Conservation (phyloP, 1,140 invertebrate species). For the Diploscapter pachys region DNA sequence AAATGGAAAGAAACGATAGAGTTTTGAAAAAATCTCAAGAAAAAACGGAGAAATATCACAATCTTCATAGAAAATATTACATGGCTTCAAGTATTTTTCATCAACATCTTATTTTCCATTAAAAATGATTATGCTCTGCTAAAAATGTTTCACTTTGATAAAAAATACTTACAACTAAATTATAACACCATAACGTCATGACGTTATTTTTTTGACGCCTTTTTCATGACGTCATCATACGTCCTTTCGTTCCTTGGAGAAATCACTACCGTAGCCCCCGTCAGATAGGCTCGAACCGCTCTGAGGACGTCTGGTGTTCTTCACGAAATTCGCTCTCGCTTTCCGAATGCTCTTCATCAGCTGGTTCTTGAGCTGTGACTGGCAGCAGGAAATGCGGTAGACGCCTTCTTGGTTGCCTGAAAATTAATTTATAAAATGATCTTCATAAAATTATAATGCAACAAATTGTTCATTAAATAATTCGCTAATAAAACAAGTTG, state of each 20-base stretch:
- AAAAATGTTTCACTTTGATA: too few species aligned
- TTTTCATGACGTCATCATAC: not conserved
- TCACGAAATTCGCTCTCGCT: constrained; percentile 24
- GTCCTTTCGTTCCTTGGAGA: not conserved
- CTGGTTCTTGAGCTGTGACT: constrained; percentile 41
- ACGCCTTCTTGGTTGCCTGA: constrained; percentile 34
- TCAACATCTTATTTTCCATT: too few species aligned
- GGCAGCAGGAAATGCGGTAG: constrained; percentile 41
- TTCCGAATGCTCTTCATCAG: constrained; percentile 40
- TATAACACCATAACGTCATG: too few species aligned
- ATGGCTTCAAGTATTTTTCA: too few species aligned
- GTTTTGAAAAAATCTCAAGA: too few species aligned
- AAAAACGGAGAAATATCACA: too few species aligned
- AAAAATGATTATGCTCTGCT: too few species aligned
- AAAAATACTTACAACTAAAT: too few species aligned
- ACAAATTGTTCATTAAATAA: constrained; percentile 4
- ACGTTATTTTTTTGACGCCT: too few species aligned
- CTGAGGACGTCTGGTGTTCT: constrained; percentile 31
- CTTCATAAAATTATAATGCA: too few species aligned
- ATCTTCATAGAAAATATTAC: too few species aligned
- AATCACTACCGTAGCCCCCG: constrained; percentile 43
- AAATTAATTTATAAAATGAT: constrained; percentile 6
- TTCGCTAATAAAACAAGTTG: not conserved
- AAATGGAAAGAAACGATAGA: too few species aligned
- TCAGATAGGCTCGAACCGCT: constrained; percentile 47